Evolutionary conservation across 2,888 invertebrate genomes (phyloP), one percentile per base, ranked within the genome.

Genomic region (Melikaiella ostensackeni): DNA sequence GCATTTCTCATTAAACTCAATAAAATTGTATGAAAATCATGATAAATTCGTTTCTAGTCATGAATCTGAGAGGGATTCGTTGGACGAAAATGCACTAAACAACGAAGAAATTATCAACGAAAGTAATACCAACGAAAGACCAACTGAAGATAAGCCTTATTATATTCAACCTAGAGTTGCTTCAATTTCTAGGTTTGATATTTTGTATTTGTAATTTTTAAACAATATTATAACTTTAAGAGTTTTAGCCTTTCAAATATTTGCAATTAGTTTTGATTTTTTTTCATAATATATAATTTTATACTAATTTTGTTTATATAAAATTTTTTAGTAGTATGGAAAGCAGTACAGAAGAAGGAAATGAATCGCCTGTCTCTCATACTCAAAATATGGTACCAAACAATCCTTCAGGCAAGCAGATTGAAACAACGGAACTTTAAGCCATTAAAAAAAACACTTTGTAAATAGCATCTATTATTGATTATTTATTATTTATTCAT

Each of bases 31-130:
- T 5, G 30, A 8, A 55, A 33, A 59, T 57, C 21, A 33, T 21
- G 42, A 63, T 59, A 42, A 75, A 75, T 75, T 78, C 75, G 64
- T 42, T 77, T 81, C 79, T 50, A 95, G 95, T 87, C 94, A 94
- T 90, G 93, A 93, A 74, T 96, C 96, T 0, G 96, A 96, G 85
- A 94, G 96, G 38, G 97, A 97, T 90, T 98, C 97, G 0, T 92
- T 98, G 79, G 97, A 98, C 88, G 97, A 97, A 89, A 97, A 98
- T 91, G 97, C 91, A 19, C 77, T 92, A 74, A 91, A 92, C 79
- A 92, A 89, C 79, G 92, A 92, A 74, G 92, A 92, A 73, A 89
- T 88, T 62, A 89, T 90, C 83, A 91, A 91, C 79, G 91, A 91
- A 79, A 89, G 88, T 13, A 89, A 89, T 74, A 85, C 87, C 8